phyloP scores from a whole-genome alignment of 1,140 invertebrate species.

The Drosophila bocqueti region DNA sequence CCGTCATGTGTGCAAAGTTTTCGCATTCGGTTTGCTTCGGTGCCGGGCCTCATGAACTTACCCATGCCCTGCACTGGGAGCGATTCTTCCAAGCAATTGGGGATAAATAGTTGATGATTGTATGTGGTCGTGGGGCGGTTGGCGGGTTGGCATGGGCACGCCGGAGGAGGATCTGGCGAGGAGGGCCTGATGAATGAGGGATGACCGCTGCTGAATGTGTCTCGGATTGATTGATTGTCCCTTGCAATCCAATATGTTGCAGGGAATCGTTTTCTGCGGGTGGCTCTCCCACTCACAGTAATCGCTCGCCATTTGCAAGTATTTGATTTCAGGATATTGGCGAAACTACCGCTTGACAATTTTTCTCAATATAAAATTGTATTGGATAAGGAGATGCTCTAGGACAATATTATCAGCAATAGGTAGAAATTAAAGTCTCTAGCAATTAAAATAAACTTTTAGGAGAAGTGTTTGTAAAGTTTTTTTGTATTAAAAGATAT shows the following conservation, averaged over 20 bases:
- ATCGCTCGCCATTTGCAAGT: conserved; percentile 32
- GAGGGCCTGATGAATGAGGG: conserved; percentile 41
- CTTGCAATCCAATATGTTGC: conserved; percentile 55
- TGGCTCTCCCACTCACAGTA: conserved; percentile 18
- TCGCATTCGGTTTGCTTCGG: conserved; percentile 65
- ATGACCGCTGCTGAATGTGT: conserved; percentile 53
- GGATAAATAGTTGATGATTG: conserved; percentile 71
- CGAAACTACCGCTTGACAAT: conserved; percentile 14
- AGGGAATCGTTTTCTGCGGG: conserved; percentile 48
- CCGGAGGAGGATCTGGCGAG: conserved; percentile 6
- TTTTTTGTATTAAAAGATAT: neutral
- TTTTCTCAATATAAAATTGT: conserved; percentile 14
- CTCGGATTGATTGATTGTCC: conserved; percentile 58
- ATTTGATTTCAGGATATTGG: conserved; percentile 34
- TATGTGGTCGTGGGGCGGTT: conserved; percentile 20
- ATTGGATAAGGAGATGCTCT: too few relatives aligned
- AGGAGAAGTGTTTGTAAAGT: neutral
- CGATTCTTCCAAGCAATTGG: conserved; percentile 52
- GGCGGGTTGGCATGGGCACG: conserved; percentile 5
- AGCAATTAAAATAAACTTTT: neutral
- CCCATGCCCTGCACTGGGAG: conserved; percentile 59
- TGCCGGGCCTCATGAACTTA: conserved; percentile 60
- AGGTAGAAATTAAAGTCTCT: neutral
- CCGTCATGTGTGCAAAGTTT: conserved; percentile 75
- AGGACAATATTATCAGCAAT: neutral